A percentile compares a stretch with the other conserved stretches of the same genome.
These are phyloP conservation scores for Chelonus formosanus DNA, from an alignment of 2,888 invertebrate species.

Conservation along the genomic window DNA sequence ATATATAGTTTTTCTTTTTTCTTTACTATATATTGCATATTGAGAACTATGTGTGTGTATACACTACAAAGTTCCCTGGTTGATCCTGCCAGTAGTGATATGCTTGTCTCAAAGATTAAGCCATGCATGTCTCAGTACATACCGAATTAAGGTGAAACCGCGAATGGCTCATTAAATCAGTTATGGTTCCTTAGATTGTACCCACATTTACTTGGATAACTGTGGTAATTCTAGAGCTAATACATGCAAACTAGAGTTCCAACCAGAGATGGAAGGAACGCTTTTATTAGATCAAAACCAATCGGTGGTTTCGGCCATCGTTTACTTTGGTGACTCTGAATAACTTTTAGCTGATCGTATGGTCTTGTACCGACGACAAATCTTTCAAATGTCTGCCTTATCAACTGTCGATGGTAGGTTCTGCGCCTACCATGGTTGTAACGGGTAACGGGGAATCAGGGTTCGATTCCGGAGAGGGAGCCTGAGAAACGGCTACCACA, in stretches of 20 bases:
- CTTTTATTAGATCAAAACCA: no score
- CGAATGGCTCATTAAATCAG: constrained; percentile 70
- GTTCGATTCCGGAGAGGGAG: constrained; percentile 64
- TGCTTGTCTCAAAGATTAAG: constrained; percentile 75
- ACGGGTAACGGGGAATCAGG: constrained; percentile 78
- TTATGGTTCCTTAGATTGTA: constrained; percentile 67
- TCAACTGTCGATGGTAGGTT: constrained; percentile 75
- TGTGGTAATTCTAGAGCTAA: constrained; percentile 76
- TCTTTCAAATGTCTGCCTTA: constrained; percentile 76
- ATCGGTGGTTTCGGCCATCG: no score
- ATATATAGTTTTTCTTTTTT: no score
- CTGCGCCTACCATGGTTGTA: constrained; percentile 74
- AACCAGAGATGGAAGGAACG: constrained; percentile 63
- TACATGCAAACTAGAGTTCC: constrained; percentile 69
- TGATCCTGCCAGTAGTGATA: constrained; percentile 70
- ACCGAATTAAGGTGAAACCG: constrained; percentile 68
- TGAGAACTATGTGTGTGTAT: no score
- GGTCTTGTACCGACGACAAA: constrained; percentile 67
- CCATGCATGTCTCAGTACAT: constrained; percentile 74
- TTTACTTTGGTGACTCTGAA: no score
- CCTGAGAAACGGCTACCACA: constrained; percentile 69
- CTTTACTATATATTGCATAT: no score
- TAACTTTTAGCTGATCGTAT: constrained; percentile 47
- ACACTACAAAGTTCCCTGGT: constrained; percentile 52
- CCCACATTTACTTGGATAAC: constrained; percentile 67